Conservation (phyloP, 2,797 vertebrate species). For the Xiphorhynchus erythropygius region DNA sequence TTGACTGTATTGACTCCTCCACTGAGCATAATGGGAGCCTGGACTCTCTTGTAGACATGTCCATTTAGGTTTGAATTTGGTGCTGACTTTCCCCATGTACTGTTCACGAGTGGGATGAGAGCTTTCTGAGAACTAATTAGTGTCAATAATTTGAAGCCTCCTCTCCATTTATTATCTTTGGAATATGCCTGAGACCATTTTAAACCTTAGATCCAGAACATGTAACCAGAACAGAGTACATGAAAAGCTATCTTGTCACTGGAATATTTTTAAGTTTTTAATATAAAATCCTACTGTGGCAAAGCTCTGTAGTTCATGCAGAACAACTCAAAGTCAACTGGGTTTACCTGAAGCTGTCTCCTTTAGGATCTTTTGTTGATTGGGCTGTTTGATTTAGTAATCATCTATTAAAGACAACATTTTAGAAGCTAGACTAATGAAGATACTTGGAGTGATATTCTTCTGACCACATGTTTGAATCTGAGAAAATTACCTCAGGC, state of each 20-base stretch:
- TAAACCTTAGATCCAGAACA: background rate
- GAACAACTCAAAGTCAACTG: background rate
- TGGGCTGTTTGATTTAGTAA: background rate
- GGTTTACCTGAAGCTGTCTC: background rate
- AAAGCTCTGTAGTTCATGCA: background rate
- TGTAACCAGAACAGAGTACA: background rate
- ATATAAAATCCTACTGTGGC: background rate
- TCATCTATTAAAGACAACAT: background rate
- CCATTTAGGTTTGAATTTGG: background rate
- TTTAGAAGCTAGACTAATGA: conserved; percentile 2
- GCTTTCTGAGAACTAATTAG: background rate
- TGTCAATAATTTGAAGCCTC: background rate
- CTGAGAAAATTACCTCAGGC: conserved; percentile 28
- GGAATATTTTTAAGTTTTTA: background rate
- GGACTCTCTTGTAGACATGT: background rate
- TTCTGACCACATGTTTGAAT: background rate
- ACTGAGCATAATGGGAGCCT: background rate
- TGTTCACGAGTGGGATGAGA: background rate
- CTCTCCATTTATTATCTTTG: background rate
- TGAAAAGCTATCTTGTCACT: background rate
- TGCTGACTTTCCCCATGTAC: background rate
- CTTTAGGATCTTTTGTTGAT: background rate
- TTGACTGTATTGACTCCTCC: background rate
- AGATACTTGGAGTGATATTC: background rate
- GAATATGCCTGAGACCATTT: background rate